These are phyloP conservation scores for Danaus chrysippus DNA, from an alignment of 2,888 invertebrate genomes.

Conservation along the genomic window DNA sequence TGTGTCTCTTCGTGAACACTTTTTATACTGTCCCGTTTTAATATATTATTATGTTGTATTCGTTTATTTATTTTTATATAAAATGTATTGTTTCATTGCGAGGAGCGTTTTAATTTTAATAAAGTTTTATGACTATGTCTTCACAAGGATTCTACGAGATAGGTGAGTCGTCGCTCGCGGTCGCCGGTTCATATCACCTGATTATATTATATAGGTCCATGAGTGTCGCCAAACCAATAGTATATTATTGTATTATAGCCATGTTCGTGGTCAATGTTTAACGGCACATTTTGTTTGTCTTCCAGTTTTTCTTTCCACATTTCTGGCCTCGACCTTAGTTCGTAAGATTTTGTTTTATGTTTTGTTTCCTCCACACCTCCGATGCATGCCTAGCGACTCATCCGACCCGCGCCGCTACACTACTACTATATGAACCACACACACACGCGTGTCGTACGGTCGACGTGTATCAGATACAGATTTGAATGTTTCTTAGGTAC, in stretches of 20 bases:
- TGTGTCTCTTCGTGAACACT: conserved; percentile 11
- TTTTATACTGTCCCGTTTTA: conserved; percentile 7
- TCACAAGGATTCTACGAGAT: conserved; percentile 74
- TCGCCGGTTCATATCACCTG: conserved; percentile 32
- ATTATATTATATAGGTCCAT: conserved; percentile 16
- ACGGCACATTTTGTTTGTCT: conserved; percentile 53
- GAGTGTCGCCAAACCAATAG: no score
- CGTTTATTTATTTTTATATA: conserved; percentile 13
- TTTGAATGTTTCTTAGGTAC: no score
- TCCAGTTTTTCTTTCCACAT: conserved; percentile 77
- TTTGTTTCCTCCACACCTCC: conserved; percentile 42
- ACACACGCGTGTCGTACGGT: neutral
- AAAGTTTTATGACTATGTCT: conserved; percentile 53
- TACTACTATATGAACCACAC: no score
- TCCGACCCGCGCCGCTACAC: neutral
- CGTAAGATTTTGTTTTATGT: conserved; percentile 70
- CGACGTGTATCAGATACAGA: no score
- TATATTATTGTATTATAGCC: no score
- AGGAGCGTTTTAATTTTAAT: conserved; percentile 26
- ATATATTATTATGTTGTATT: conserved; percentile 12
- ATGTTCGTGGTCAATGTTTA: conserved; percentile 16
- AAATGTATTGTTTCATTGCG: conserved; percentile 11
- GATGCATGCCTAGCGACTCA: conserved; percentile 24
- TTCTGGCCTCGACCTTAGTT: conserved; percentile 77
- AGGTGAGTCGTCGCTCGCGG: conserved; percentile 54